Base-by-base conservation (phyloP, 1,140 invertebrate species). In the Eumaeus atala region DNA sequence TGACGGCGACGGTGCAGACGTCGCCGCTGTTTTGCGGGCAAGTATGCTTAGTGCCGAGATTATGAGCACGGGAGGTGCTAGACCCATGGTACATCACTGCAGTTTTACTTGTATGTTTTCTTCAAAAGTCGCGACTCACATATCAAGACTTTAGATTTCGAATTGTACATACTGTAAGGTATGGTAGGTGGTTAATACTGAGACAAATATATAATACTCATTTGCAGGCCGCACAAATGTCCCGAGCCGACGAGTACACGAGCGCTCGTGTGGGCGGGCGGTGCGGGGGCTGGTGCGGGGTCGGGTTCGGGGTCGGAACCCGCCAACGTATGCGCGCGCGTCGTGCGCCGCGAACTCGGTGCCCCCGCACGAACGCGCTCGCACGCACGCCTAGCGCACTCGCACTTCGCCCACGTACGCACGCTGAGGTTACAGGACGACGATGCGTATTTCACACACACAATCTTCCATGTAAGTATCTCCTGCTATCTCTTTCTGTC, bases 371-470 rank as follows among this genome's bases (percentile, higher is more conserved):
- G 59, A 70, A 90, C 16, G 91, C 70, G 92, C 66, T 88, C 94
- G 48, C 93, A 97, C 87, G 90, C 94, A 44, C 91, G 94, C 66
- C 92, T 95, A 53, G 92, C 97, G 52, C 97, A 98, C 87, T 94
- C 95, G 66, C 89, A 95, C 72, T 98, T 98, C 84, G 93, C 94
- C 74, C 94, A 95, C n/a, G 91, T 94, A 47, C 92, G 94, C 68
- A 94, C 93, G 7, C 94, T 96, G 70, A 89, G 95, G 52, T 90
- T 92, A 34, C 90, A 92, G 11, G 92, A 95, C 61, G 93, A 93
- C 60, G 94, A 95, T 62, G 91, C 92, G 0, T 93, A 92, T 67
- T 97, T 96, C 71, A 96, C 95, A 9, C 95, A 93, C 61, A 89
- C 89, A 54, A 84, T 74, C 49, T 91, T 67, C 74, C 89, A 87